These are phyloP conservation scores for Subanguina moxae DNA, from an alignment of 1,140 invertebrate genomes.

Conservation along the genomic window DNA sequence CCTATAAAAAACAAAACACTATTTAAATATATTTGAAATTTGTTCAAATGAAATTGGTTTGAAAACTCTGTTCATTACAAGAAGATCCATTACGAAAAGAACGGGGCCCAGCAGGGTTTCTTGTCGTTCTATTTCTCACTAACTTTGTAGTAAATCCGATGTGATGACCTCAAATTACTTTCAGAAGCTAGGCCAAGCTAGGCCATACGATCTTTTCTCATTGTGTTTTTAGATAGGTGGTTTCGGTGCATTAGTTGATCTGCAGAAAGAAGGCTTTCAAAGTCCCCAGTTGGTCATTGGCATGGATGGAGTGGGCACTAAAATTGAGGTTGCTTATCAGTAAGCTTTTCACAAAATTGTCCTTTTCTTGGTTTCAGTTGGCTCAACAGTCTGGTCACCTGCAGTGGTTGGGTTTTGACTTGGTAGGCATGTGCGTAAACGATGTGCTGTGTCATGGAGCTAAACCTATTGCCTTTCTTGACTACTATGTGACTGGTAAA, in stretches of 20 bases:
- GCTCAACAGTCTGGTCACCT: constrained; percentile 75
- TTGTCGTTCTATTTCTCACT: too few species aligned
- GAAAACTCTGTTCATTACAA: too few species aligned
- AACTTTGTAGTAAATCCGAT: too few species aligned
- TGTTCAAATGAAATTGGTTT: too few species aligned
- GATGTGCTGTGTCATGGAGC: constrained; percentile 89
- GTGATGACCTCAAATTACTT: too few species aligned
- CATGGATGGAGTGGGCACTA: constrained; percentile 93
- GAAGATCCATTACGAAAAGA: too few species aligned
- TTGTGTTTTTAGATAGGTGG: constrained; percentile 69
- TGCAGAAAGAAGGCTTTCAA: constrained; percentile 67
- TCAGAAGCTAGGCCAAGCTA: too few species aligned
- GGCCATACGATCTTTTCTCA: too few species aligned
- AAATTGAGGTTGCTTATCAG: constrained; percentile 81
- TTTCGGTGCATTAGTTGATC: constrained; percentile 87
- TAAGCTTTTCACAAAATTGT: constrained; percentile 24
- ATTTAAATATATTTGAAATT: too few species aligned
- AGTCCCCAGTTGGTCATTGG: constrained; percentile 80
- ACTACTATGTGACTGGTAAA: constrained; percentile 88
- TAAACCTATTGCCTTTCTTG: constrained; percentile 83
- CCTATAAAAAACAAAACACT: too few species aligned
- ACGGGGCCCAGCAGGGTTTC: too few species aligned
- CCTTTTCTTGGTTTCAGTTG: constrained; percentile 65
- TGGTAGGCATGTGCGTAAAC: constrained; percentile 97
- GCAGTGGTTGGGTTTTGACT: constrained; percentile 82